These are phyloP conservation scores for Tetramorium alpestre DNA, from an alignment of 1,140 invertebrate genomes.

Conservation along the genomic window DNA sequence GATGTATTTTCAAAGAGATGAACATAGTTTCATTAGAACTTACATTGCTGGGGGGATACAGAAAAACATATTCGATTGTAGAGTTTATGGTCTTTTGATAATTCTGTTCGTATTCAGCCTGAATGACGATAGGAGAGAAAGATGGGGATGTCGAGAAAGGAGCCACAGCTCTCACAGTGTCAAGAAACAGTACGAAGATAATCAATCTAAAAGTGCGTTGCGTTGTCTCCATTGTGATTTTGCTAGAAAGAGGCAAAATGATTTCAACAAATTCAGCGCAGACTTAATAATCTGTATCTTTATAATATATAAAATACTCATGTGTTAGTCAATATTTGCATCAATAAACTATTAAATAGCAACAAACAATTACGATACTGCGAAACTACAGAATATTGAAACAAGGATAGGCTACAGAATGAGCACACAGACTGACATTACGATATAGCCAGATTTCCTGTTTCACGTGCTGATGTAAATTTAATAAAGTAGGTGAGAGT, in stretches of 20 bases:
- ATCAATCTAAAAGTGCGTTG: conserved; percentile 12
- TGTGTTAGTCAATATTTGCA: neutral
- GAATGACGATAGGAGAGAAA: conserved; percentile 68
- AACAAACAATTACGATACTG: neutral
- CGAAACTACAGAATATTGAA: neutral
- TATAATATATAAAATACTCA: neutral
- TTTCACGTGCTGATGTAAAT: neutral
- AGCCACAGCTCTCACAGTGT: neutral
- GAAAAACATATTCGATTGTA: conserved; percentile 77
- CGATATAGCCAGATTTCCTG: neutral
- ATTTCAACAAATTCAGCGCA: neutral
- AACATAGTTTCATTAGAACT: neutral
- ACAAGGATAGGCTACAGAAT: neutral
- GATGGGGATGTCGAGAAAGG: neutral
- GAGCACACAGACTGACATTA: neutral
- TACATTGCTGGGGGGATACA: conserved; percentile 71
- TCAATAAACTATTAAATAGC: neutral
- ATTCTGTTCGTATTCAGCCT: conserved; percentile 52
- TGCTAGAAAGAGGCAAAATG: neutral
- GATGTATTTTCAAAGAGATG: neutral
- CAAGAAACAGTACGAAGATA: conserved; percentile 12
- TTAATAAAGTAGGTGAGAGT: neutral
- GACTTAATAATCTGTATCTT: neutral
- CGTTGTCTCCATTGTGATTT: conserved; percentile 30
- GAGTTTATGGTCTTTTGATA: conserved; percentile 66